Evolutionary conservation across 2,888 invertebrate genomes (phyloP).

Genomic region (Zelleria hepariella): DNA sequence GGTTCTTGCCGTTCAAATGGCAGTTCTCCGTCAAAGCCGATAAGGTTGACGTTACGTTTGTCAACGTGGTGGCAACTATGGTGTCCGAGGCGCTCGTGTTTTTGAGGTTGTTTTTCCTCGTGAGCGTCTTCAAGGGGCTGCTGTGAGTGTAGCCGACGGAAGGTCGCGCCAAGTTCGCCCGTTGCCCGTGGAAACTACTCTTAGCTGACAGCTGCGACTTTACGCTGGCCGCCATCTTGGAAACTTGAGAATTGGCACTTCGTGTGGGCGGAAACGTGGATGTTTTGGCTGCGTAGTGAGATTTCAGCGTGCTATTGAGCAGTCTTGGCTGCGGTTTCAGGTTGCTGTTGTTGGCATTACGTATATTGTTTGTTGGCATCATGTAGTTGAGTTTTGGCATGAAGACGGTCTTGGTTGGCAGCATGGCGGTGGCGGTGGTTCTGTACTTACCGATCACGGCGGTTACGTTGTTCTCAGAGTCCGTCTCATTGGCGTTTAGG

Average conservation of each 20-base stretch:
- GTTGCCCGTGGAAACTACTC: conserved; percentile 56
- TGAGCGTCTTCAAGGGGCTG: conserved; percentile 51
- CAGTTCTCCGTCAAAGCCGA: conserved; percentile 63
- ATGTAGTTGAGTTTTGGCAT: conserved; percentile 58
- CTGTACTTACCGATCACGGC: conserved; percentile 61
- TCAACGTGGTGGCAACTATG: conserved; percentile 32
- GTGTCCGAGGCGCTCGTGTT: conserved; percentile 34
- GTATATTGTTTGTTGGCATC: conserved; percentile 58
- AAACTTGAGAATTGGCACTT: conserved; percentile 54
- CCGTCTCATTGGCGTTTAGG: conserved; percentile 51
- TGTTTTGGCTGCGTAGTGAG: conserved; percentile 54
- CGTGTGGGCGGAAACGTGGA: conserved; percentile 63
- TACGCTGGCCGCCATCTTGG: conserved; percentile 31
- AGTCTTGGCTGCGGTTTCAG: conserved; percentile 48
- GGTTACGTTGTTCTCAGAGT: conserved; percentile 60
- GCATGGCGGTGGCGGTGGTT: conserved; percentile 54
- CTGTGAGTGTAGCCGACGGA: conserved; percentile 44
- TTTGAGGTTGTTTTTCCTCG: conserved; percentile 46
- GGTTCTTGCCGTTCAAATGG: conserved; percentile 57
- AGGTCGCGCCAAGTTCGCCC: conserved; percentile 58
- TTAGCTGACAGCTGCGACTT: conserved; percentile 29
- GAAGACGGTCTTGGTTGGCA: conserved; percentile 55
- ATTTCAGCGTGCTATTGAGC: conserved; percentile 40
- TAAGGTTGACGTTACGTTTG: conserved; percentile 54
- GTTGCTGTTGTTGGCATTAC: conserved; percentile 55